These are phyloP conservation scores for Rafetus swinhoei DNA, from an alignment of 2,113 vertebrate species.

Conservation along the genomic window DNA sequence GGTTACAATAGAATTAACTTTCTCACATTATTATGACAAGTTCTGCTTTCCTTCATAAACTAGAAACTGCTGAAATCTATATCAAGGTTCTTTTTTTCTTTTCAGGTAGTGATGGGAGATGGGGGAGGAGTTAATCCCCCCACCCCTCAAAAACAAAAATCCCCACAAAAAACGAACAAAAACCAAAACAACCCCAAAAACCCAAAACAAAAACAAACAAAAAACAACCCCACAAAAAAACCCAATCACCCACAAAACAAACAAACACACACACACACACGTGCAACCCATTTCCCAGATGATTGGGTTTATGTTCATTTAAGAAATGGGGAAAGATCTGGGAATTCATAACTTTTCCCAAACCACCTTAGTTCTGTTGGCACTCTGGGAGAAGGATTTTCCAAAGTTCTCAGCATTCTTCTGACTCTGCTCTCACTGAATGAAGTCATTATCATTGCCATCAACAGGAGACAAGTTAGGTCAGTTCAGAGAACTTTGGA, in stretches of 20 bases:
- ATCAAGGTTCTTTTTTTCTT: not conserved
- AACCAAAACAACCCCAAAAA: too few species aligned
- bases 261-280: too few species aligned
- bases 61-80: not conserved
- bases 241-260: too few species aligned
- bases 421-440: not conserved
- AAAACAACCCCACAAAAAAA: too few species aligned
- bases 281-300: not conserved
- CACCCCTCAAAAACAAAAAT: too few species aligned
- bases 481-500: not conserved
- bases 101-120: too few species aligned
- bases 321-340: not conserved
- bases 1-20: not conserved
- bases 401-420: not conserved
- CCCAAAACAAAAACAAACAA: too few species aligned
- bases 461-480: fast-evolving
- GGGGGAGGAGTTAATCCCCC: too few species aligned
- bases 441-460: not conserved
- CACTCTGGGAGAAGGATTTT: not conserved
- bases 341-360: not conserved
- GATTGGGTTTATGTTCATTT: not conserved
- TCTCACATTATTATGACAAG: not conserved
- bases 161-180: too few species aligned
- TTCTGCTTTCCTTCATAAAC: not conserved
- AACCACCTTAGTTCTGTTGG: not conserved